Evolutionary conservation across 2,797 vertebrate species (phyloP).

Genomic region (Sardinella longiceps): DNA sequence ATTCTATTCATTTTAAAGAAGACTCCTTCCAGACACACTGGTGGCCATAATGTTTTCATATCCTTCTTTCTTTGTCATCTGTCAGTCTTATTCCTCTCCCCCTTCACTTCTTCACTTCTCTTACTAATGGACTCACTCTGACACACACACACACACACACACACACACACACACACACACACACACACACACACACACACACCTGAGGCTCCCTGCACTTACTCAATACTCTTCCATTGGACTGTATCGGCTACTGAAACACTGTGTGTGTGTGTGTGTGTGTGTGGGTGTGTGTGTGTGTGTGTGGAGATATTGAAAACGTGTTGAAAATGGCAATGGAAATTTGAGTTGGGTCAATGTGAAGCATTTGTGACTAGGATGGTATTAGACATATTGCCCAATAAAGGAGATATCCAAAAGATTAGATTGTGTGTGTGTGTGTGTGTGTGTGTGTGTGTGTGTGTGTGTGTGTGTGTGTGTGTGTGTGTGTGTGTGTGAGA

Average conservation of each 20-base stretch:
- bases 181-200: too few relatives aligned
- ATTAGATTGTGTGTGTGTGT: not conserved
- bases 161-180: too few relatives aligned
- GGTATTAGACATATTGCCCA: constrained; percentile 58
- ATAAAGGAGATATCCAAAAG: constrained; percentile 57
- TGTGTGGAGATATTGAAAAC: not conserved
- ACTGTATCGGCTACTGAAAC: not conserved
- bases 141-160: too few relatives aligned
- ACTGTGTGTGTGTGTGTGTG: constrained; percentile 42
- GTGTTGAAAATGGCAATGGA: constrained; percentile 54
- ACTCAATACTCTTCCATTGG: too few relatives aligned
- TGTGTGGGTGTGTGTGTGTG: constrained; percentile 22
- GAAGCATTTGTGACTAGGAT: constrained; percentile 64
- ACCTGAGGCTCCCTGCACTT: too few relatives aligned
- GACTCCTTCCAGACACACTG: too few relatives aligned
- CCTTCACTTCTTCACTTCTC: too few relatives aligned
- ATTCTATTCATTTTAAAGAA: too few relatives aligned
- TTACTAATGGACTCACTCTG: too few relatives aligned
- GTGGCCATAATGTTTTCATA: too few relatives aligned
- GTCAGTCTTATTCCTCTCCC: too few relatives aligned
- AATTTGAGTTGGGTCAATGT: constrained; percentile 61
- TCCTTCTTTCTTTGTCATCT: too few relatives aligned
- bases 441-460: not conserved
- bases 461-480: constrained; percentile 2
- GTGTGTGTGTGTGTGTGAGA: not conserved